A percentile compares a stretch with the other conserved stretches of the same genome.
phyloP scores from a whole-genome alignment of 1,140 invertebrate species.

The Bombus affinis region DNA sequence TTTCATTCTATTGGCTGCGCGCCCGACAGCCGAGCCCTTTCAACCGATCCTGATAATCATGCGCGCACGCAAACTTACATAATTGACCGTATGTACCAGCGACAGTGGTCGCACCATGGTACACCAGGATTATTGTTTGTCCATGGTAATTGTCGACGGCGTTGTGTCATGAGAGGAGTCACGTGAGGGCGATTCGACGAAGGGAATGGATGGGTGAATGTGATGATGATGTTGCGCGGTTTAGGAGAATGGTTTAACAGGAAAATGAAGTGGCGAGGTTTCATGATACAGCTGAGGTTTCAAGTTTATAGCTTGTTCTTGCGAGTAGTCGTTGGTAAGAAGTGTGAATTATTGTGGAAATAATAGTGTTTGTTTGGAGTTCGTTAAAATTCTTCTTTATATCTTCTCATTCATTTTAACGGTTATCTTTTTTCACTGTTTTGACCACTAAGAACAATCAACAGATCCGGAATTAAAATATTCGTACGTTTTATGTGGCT shows the following conservation, averaged over 20 bases:
- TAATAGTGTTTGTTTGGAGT: too few species aligned
- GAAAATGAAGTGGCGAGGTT: neutral
- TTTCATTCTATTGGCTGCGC: constrained; percentile 23
- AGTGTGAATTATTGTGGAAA: neutral
- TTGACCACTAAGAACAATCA: too few species aligned
- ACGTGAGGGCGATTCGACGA: neutral
- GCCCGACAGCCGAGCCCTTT: neutral
- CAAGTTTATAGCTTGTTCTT: neutral
- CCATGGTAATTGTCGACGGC: neutral
- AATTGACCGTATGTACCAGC: neutral
- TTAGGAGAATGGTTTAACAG: neutral
- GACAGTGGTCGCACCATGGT: neutral
- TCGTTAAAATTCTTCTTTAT: too few species aligned
- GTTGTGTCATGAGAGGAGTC: neutral
- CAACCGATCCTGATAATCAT: constrained; percentile 5
- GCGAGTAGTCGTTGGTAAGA: too few species aligned
- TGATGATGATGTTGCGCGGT: neutral
- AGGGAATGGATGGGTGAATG: neutral
- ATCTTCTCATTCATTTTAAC: too few species aligned
- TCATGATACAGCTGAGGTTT: neutral
- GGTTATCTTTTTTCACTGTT: too few species aligned
- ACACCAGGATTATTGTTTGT: neutral
- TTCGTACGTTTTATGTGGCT: too few species aligned
- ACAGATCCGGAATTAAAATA: too few species aligned
- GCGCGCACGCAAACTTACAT: neutral